phyloP scores from a whole-genome alignment of 2,797 vertebrate species.

The Sebastes oblongus region DNA sequence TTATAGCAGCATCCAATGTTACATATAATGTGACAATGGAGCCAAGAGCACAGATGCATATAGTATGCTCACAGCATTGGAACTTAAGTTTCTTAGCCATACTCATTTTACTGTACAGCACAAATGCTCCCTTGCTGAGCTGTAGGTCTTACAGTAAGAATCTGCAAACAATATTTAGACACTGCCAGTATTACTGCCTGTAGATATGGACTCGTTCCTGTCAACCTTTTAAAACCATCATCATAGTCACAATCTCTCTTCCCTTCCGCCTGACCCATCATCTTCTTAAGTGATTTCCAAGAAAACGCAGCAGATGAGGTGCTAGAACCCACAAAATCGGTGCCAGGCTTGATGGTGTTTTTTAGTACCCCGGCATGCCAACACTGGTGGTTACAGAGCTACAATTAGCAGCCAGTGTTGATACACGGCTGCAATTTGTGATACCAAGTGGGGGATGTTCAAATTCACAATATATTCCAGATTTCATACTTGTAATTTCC shows the following conservation, averaged over 20 bases:
- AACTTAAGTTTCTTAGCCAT: background rate
- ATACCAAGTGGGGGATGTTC: background rate
- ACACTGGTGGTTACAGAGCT: constrained; percentile 10
- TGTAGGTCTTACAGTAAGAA: background rate
- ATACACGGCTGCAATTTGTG: constrained; percentile 12
- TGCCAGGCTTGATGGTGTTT: background rate
- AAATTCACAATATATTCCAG: background rate
- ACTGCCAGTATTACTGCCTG: background rate
- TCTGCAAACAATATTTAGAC: background rate
- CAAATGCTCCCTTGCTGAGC: background rate
- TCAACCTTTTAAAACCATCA: background rate
- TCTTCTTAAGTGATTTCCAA: background rate
- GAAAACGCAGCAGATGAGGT: constrained; percentile 5
- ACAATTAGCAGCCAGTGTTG: constrained; percentile 17
- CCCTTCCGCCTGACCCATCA: background rate
- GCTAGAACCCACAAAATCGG: background rate
- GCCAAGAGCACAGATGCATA: background rate
- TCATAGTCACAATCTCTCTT: background rate
- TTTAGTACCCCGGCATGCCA: background rate
- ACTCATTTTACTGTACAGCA: background rate
- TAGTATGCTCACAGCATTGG: background rate
- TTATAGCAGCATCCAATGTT: background rate
- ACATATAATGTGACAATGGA: background rate
- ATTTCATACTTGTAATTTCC: background rate
- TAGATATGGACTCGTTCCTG: background rate